phyloP scores from a whole-genome alignment of 1,140 invertebrate species.

The Planococcus citri region DNA sequence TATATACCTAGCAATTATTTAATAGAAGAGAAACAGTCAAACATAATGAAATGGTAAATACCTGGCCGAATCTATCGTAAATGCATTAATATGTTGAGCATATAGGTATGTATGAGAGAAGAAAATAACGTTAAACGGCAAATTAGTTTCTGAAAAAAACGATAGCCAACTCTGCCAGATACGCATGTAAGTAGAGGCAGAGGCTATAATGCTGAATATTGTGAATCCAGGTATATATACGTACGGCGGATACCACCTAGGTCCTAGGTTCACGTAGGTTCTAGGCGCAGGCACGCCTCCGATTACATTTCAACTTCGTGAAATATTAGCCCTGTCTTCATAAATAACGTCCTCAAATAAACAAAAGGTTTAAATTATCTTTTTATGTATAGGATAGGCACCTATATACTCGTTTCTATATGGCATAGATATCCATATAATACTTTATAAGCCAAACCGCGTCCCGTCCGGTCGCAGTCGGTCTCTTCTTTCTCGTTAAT shows the following conservation, averaged over 20 bases:
- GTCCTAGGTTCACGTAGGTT: conserved; percentile 11
- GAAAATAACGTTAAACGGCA: conserved; percentile 12
- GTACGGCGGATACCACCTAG: conserved; percentile 12
- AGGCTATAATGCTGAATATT: conserved; percentile 8
- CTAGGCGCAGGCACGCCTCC: conserved; percentile 12
- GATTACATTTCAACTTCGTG: conserved; percentile 17
- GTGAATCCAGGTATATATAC: conserved; percentile 6
- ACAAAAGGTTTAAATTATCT: conserved; percentile 20
- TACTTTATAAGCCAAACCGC: too few relatives aligned
- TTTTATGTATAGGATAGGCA: conserved; percentile 19
- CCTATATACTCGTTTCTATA: conserved; percentile 11
- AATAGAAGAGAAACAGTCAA: conserved; percentile 4
- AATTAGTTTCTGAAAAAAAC: conserved; percentile 18
- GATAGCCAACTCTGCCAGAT: neutral
- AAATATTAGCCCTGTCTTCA: conserved; percentile 20
- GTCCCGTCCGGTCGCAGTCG: too few relatives aligned
- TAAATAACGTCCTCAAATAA: conserved; percentile 18
- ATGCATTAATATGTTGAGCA: neutral
- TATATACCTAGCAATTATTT: conserved; percentile 9
- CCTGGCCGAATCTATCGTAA: neutral
- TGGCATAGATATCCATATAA: too few relatives aligned
- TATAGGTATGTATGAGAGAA: too few relatives aligned
- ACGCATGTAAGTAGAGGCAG: too few relatives aligned
- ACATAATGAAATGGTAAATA: conserved; percentile 11
- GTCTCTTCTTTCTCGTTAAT: too few relatives aligned